Percentiles rank a stretch among this genome's conserved stretches.
Evolutionary conservation across 2,797 vertebrate species (phyloP).

Genomic region (Coilia nasus): DNA sequence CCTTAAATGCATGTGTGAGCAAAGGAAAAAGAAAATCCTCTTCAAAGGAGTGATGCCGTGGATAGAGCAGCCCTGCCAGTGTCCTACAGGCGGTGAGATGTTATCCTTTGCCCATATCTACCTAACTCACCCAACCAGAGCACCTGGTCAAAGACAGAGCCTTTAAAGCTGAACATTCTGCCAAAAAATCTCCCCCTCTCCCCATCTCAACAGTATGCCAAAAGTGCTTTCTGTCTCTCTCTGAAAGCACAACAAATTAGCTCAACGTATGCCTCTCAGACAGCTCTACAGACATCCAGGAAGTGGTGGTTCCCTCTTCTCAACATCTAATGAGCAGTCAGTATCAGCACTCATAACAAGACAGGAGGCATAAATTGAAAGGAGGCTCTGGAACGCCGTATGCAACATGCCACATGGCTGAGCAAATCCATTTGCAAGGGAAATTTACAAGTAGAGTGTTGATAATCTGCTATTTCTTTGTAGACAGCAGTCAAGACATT

Average conservation of each 20-base stretch:
- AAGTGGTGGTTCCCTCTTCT: background rate
- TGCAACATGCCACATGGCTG: constrained; percentile 4
- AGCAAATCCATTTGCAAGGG: background rate
- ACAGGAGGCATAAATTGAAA: background rate
- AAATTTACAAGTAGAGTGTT: background rate
- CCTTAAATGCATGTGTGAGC: background rate
- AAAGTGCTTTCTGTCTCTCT: background rate
- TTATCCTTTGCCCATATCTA: too few species aligned
- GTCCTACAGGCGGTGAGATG: too few species aligned
- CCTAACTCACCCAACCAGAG: too few species aligned
- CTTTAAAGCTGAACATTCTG: background rate
- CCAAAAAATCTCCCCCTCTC: background rate
- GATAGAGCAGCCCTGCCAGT: too few species aligned
- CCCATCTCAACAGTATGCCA: background rate
- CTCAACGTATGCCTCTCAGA: background rate
- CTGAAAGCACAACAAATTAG: background rate
- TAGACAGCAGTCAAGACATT: background rate
- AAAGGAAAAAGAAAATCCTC: background rate
- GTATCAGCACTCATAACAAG: background rate
- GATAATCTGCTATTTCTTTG: background rate
- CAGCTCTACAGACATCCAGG: background rate
- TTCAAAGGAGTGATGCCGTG: too few species aligned
- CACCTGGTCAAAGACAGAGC: background rate
- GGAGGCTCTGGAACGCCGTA: background rate
- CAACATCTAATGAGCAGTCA: background rate